phyloP scores from a whole-genome alignment of 2,113 vertebrate species.

The Hippocampus guttulatus region DNA sequence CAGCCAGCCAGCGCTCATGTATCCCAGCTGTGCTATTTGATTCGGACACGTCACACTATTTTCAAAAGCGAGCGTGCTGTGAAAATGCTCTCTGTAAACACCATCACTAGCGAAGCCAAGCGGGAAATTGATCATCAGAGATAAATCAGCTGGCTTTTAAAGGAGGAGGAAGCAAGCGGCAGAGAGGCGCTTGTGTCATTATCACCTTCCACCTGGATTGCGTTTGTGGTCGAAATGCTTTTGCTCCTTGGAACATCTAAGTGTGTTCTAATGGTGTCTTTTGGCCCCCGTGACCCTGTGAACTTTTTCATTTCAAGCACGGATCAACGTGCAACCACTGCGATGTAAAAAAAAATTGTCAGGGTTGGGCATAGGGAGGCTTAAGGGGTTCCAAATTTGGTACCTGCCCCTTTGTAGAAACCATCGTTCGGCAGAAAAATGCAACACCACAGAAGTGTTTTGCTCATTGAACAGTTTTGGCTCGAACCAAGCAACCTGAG shows the following conservation, averaged over 20 bases:
- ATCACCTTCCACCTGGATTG: constrained; percentile 35
- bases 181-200: constrained; percentile 46
- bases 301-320: constrained; percentile 35
- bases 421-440: no score
- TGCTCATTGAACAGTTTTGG: no score
- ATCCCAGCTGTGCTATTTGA: not conserved
- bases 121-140: constrained; percentile 47
- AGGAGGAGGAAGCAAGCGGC: constrained; percentile 4
- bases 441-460: no score
- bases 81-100: constrained; percentile 31
- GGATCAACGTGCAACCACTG: constrained; percentile 14
- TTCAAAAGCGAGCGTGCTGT: constrained; percentile 8
- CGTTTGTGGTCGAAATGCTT: constrained; percentile 19
- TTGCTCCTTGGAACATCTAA: constrained; percentile 19
- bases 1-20: not conserved
- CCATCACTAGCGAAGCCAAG: constrained; percentile 30
- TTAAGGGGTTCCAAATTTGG: no score
- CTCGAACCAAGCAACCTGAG: no score
- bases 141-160: constrained; percentile 32
- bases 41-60: constrained; percentile 8
- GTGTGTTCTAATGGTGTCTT: constrained; percentile 48
- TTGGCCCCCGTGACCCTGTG: constrained; percentile 34
- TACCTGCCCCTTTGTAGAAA: no score
- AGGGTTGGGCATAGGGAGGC: no score
- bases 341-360: not conserved